Evolutionary conservation across 2,113 vertebrate genomes (phyloP).

Genomic region (Struthidea cinerea): DNA sequence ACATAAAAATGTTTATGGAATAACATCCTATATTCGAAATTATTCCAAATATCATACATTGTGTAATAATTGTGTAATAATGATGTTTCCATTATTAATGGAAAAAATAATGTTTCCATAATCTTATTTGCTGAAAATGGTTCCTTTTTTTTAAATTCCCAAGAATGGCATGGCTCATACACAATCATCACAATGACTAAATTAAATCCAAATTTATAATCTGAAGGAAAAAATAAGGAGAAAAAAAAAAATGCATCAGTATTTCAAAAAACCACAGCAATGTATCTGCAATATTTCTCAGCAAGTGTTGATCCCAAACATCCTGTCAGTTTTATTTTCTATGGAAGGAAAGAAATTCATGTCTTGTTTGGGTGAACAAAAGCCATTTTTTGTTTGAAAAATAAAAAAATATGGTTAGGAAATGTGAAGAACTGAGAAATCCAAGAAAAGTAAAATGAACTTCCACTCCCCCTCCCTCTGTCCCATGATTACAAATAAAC

Average conservation of each 20-base stretch:
- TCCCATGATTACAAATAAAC: not conserved
- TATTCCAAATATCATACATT: not conserved
- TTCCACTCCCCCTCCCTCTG: not conserved
- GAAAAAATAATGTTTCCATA: not conserved
- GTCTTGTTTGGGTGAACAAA: not conserved
- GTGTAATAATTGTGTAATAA: too few relatives aligned
- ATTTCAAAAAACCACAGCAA: not conserved
- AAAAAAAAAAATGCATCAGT: not conserved
- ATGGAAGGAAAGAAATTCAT: not conserved
- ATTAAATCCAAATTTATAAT: not conserved
- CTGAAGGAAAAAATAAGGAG: not conserved
- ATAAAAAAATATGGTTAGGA: not conserved
- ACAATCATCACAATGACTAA: not conserved
- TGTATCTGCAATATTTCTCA: not conserved
- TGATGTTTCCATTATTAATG: too few relatives aligned
- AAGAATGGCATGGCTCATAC: not conserved
- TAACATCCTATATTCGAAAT: not conserved
- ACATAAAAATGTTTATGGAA: not conserved
- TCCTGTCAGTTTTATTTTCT: not conserved
- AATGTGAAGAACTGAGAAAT: not conserved
- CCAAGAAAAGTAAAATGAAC: not conserved
- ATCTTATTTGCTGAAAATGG: not conserved
- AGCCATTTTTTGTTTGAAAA: not conserved
- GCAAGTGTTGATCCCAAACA: not conserved
- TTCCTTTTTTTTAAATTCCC: not conserved